Percentiles rank a stretch among this genome's conserved stretches.
phyloP scores from a whole-genome alignment of 2,113 vertebrate genomes.

The Morphnarchus princeps region DNA sequence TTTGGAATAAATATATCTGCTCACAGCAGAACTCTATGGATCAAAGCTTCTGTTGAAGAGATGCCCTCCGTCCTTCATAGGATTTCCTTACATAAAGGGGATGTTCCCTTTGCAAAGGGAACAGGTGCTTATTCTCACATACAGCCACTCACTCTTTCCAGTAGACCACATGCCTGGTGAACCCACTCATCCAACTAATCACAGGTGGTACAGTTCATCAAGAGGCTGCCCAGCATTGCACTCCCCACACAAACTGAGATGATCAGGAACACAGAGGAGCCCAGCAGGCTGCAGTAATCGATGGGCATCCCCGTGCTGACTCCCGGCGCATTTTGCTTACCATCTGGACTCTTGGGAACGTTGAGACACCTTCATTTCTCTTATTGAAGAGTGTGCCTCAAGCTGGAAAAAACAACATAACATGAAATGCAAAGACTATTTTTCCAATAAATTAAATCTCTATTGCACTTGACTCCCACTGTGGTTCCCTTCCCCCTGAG shows the following conservation, averaged over 20 bases:
- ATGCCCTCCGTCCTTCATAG: not conserved
- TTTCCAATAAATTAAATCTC: constrained; percentile 43
- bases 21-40: not conserved
- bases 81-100: not conserved
- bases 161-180: not conserved
- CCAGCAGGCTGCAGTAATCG: not conserved
- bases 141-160: not conserved
- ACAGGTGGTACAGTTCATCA: not conserved
- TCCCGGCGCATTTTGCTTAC: constrained; percentile 41
- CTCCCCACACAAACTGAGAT: not conserved
- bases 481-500: constrained; percentile 22
- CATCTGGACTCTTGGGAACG: constrained; percentile 50
- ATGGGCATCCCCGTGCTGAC: not conserved
- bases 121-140: not conserved
- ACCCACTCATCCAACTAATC: not conserved
- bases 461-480: constrained; percentile 50
- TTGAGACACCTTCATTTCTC: constrained; percentile 68
- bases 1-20: not conserved
- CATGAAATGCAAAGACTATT: constrained; percentile 42
- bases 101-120: not conserved
- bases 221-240: not conserved
- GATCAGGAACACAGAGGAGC: not conserved
- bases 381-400: constrained; percentile 42
- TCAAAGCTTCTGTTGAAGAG: not conserved
- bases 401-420: constrained; percentile 64